phyloP scores from a whole-genome alignment of 2,888 invertebrate genomes.

The Ennomos quercinarius region DNA sequence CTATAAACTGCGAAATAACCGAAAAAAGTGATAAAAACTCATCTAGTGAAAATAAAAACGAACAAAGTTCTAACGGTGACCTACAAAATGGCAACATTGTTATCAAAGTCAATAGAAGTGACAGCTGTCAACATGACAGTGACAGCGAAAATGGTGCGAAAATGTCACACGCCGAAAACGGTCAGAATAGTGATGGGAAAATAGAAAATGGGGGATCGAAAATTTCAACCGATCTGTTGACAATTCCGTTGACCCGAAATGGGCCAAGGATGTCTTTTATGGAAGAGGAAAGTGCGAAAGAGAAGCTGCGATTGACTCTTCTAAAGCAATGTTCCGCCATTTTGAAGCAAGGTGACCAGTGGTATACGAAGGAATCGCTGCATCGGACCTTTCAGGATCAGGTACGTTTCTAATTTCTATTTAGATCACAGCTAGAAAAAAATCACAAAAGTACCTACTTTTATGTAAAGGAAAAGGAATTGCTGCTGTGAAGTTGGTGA shows the following conservation, averaged over 20 bases:
- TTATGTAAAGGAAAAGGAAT: too few species aligned
- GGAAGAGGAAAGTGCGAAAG: conserved; percentile 89
- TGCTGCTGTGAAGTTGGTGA: too few species aligned
- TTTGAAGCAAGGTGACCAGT: conserved; percentile 85
- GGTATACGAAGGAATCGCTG: conserved; percentile 87
- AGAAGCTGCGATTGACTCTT: conserved; percentile 85
- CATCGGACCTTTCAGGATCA: conserved; percentile 88
- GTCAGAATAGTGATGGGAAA: background rate
- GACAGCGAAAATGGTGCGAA: conserved; percentile 10
- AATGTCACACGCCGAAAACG: too few species aligned
- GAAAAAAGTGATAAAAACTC: conserved; percentile 24
- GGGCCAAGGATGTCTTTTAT: conserved; percentile 86
- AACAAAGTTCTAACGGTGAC: conserved; percentile 13
- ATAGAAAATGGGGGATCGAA: conserved; percentile 24
- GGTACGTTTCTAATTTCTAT: conserved; percentile 74
- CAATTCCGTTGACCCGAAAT: conserved; percentile 48
- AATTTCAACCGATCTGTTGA: conserved; percentile 37
- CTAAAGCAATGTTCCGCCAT: conserved; percentile 88
- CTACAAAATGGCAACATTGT: conserved; percentile 32
- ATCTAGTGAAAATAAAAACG: conserved; percentile 4
- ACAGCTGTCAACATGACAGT: conserved; percentile 23
- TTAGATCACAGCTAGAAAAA: background rate
- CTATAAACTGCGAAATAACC: conserved; percentile 36
- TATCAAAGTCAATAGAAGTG: conserved; percentile 33
- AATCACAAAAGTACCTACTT: background rate